Evolutionary conservation across 2,797 vertebrate species (phyloP).

Genomic region (Alfaro cultratus): DNA sequence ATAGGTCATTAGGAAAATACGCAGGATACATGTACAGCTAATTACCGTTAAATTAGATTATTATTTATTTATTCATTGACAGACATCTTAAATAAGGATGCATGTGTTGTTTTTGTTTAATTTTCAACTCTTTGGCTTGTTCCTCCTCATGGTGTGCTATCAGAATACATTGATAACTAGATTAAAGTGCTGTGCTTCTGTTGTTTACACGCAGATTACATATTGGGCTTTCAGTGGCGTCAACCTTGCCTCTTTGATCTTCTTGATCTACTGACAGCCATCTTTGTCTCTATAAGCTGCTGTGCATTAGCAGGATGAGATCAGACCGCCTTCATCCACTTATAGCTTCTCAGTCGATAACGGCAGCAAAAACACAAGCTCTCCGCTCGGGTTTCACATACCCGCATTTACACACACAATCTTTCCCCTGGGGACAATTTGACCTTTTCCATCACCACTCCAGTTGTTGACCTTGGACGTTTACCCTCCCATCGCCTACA

Average conservation of each 20-base stretch:
- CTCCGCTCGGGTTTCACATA: slow-evolving; percentile 22
- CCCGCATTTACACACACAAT: not conserved
- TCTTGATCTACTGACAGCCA: slow-evolving; percentile 45
- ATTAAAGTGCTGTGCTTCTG: slow-evolving; percentile 1
- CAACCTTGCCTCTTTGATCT: slow-evolving; percentile 26
- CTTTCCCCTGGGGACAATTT: slow-evolving; percentile 25
- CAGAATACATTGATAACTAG: not conserved
- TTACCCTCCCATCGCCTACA: slow-evolving; percentile 34
- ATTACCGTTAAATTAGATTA: not conserved
- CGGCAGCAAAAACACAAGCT: slow-evolving; percentile 38
- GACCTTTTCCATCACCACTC: slow-evolving; percentile 28
- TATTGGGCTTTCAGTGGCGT: slow-evolving; percentile 8
- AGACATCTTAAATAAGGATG: not conserved
- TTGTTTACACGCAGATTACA: slow-evolving; percentile 20
- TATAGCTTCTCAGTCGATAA: slow-evolving; percentile 50
- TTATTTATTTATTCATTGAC: not conserved
- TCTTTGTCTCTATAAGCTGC: slow-evolving; percentile 39
- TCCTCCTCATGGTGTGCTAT: not conserved
- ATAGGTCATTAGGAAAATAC: not conserved
- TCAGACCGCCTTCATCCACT: slow-evolving; percentile 41
- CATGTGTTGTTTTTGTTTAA: not conserved
- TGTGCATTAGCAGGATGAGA: slow-evolving; percentile 43
- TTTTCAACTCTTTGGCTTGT: not conserved
- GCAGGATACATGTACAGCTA: not conserved
- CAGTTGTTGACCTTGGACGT: slow-evolving; percentile 46